Percentiles rank a stretch among this genome's conserved stretches.
Conservation (phyloP, 2,888 invertebrate species). For the Agrilus cyanescens region DNA sequence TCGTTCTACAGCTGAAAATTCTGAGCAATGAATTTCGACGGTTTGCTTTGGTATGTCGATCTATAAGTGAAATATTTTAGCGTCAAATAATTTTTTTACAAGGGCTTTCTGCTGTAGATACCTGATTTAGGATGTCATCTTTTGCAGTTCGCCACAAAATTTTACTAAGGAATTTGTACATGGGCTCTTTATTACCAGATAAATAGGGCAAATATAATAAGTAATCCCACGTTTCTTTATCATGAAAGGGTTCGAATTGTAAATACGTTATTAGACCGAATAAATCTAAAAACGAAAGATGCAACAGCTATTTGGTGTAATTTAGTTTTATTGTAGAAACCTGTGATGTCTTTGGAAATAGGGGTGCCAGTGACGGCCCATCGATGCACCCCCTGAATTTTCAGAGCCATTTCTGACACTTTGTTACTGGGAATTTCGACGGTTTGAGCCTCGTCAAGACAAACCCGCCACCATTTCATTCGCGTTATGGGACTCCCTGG, state of each 20-base stretch:
- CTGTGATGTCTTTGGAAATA: slow-evolving; percentile 32
- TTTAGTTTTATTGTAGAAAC: slow-evolving; percentile 18
- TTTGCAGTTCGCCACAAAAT: slow-evolving; percentile 62
- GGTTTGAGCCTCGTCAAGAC: slow-evolving; percentile 73
- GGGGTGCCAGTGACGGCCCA: slow-evolving; percentile 68
- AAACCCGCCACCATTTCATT: slow-evolving; percentile 65
- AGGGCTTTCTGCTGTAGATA: slow-evolving; percentile 13
- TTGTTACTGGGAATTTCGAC: slow-evolving; percentile 49
- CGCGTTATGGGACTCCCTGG: slow-evolving; percentile 54
- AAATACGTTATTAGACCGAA: slow-evolving; percentile 49
- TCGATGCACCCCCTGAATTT: slow-evolving; percentile 46
- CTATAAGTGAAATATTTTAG: slow-evolving; percentile 21
- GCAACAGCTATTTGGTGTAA: neutral
- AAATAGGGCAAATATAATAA: slow-evolving; percentile 41
- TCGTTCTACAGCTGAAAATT: slow-evolving; percentile 60
- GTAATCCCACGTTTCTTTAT: slow-evolving; percentile 40
- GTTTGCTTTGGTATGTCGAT: slow-evolving; percentile 54
- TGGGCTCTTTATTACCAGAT: slow-evolving; percentile 33
- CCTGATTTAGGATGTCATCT: slow-evolving; percentile 51
- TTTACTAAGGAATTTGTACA: slow-evolving; percentile 41
- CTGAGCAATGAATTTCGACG: slow-evolving; percentile 44
- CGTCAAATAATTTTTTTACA: slow-evolving; percentile 1
- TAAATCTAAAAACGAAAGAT: slow-evolving; percentile 22
- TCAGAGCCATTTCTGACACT: slow-evolving; percentile 50
- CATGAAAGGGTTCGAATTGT: slow-evolving; percentile 43